Evolutionary conservation across 2,113 vertebrate genomes (phyloP).

Genomic region (Argyrosomus japonicus): DNA sequence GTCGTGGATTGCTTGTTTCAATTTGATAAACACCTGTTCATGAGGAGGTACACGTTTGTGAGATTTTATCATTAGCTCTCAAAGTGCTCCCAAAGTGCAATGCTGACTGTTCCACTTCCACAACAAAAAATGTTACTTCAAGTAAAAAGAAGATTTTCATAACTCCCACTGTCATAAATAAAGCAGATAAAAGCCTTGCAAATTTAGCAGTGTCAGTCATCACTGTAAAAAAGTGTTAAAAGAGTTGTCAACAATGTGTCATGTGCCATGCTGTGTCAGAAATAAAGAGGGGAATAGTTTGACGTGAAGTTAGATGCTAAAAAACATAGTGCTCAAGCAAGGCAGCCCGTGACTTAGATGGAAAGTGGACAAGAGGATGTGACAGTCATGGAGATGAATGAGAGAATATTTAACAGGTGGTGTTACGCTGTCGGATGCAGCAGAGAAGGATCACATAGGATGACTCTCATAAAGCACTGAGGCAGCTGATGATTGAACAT

Average conservation of each 20-base stretch:
- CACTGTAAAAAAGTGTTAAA: neutral
- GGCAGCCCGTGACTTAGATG: neutral
- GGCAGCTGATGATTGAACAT: slow-evolving; percentile 4
- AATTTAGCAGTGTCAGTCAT: neutral
- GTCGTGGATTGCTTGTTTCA: neutral
- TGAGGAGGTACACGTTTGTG: too few relatives aligned
- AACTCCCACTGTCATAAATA: neutral
- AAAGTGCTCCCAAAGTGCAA: neutral
- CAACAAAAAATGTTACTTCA: neutral
- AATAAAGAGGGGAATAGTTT: neutral
- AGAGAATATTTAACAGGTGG: slow-evolving; percentile 4
- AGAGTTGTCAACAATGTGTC: neutral
- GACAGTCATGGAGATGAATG: slow-evolving; percentile 9
- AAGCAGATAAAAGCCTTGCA: neutral
- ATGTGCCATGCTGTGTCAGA: neutral
- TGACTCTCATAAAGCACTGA: neutral
- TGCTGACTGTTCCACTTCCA: neutral
- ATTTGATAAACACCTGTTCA: neutral
- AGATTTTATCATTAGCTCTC: neutral
- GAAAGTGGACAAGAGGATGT: neutral
- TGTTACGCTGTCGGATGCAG: neutral
- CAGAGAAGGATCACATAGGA: neutral
- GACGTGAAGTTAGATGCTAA: neutral
- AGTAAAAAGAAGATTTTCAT: neutral
- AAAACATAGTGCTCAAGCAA: neutral